These are phyloP conservation scores for Lapara coniferarum DNA, from an alignment of 2,888 invertebrate genomes.

Conservation along the genomic window DNA sequence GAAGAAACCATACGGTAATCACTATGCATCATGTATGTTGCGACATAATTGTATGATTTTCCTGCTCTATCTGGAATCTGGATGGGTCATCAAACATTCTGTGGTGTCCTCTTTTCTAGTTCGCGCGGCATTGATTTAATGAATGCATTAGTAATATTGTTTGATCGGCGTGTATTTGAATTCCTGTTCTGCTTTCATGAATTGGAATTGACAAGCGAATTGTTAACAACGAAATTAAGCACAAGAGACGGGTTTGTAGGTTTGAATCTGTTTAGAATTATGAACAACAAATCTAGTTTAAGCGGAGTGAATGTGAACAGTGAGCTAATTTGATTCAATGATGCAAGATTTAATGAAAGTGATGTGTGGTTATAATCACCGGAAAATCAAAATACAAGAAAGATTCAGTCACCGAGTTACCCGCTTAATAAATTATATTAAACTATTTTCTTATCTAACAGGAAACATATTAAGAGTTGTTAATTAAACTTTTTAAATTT, in stretches of 20 bases:
- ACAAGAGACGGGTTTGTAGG: not conserved
- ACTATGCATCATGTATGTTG: too few relatives aligned
- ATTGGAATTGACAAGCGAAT: conserved; percentile 19
- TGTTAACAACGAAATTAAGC: conserved; percentile 16
- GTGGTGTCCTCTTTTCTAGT: conserved; percentile 10
- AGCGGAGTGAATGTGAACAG: not conserved
- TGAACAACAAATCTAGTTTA: conserved; percentile 18
- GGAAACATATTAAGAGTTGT: conserved; percentile 53
- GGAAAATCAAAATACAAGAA: not conserved
- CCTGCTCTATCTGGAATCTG: not conserved
- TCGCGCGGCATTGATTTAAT: conserved; percentile 13
- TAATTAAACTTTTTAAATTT: conserved; percentile 79
- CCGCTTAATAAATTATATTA: not conserved
- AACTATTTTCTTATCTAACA: conserved; percentile 48
- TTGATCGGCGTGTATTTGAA: conserved; percentile 20
- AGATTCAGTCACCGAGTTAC: not conserved
- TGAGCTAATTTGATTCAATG: not conserved
- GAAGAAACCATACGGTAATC: not conserved
- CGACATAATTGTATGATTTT: not conserved
- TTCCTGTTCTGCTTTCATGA: conserved; percentile 20
- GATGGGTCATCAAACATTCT: not conserved
- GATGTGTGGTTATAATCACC: not conserved
- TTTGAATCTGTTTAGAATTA: conserved; percentile 2
- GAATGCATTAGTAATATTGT: conserved; percentile 21
- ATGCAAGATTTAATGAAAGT: conserved; percentile 3